phyloP scores from a whole-genome alignment of 2,113 vertebrate species.

The Brachirus orientalis region DNA sequence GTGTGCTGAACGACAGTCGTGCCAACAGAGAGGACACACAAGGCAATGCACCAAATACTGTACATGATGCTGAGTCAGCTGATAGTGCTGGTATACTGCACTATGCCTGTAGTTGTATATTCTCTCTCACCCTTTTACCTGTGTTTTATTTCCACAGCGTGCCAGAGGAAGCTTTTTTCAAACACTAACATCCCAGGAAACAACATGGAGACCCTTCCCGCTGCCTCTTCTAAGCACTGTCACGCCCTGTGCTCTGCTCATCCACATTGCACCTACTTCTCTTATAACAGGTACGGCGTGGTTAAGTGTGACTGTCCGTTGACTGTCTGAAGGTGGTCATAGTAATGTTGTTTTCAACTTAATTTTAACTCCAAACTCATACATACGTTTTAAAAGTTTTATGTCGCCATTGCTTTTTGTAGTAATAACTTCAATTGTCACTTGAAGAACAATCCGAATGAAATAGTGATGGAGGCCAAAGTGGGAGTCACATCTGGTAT shows the following conservation, averaged over 20 bases:
- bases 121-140: neutral
- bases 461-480: neutral
- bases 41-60: too few species aligned
- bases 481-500: conserved; percentile 51
- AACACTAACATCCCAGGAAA: conserved; percentile 39
- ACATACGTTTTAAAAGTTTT: accelerated
- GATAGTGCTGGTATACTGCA: too few species aligned
- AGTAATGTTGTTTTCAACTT: too few species aligned
- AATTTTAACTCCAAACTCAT: too few species aligned
- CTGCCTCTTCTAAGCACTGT: conserved; percentile 64
- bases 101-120: too few species aligned
- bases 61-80: too few species aligned
- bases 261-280: conserved; percentile 66
- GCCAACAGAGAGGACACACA: too few species aligned
- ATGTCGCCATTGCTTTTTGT: neutral
- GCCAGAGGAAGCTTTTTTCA: conserved; percentile 44
- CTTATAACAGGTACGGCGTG: conserved; percentile 36
- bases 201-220: accelerated
- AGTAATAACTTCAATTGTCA: conserved; percentile 33
- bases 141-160: conserved; percentile 36
- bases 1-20: too few species aligned
- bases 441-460: conserved; percentile 49
- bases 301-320: neutral
- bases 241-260: conserved; percentile 62
- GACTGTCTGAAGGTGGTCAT: too few species aligned